Evolutionary conservation across 1,140 invertebrate species (phyloP).

Genomic region (Drosophila seguyi): DNA sequence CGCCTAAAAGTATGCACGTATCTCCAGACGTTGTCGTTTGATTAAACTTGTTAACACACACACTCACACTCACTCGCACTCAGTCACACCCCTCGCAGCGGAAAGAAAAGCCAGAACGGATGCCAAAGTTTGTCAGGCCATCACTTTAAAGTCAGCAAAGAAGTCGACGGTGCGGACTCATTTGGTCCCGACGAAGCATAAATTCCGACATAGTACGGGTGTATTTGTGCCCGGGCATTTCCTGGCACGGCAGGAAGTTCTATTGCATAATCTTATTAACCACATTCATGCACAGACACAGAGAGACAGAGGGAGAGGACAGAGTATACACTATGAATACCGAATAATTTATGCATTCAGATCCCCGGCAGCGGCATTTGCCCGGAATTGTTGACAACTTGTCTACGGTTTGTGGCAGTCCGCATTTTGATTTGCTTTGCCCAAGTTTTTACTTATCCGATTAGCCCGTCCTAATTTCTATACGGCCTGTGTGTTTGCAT

Average conservation of each 20-base stretch:
- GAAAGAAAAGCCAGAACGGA: slow-evolving; percentile 17
- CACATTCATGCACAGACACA: slow-evolving; percentile 10
- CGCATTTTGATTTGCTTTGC: slow-evolving; percentile 59
- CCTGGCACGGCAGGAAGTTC: slow-evolving; percentile 43
- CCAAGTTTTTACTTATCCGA: slow-evolving; percentile 42
- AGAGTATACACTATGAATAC: slow-evolving; percentile 39
- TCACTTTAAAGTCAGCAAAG: slow-evolving; percentile 41
- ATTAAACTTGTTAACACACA: slow-evolving; percentile 79
- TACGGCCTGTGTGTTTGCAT: slow-evolving; percentile 23
- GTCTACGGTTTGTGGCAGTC: slow-evolving; percentile 44
- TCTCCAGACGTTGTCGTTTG: slow-evolving; percentile 76
- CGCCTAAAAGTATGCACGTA: slow-evolving; percentile 73
- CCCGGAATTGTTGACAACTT: slow-evolving; percentile 39
- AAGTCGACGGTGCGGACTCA: slow-evolving; percentile 36
- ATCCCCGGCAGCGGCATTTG: slow-evolving; percentile 27
- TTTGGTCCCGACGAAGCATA: slow-evolving; percentile 34
- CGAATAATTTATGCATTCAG: slow-evolving; percentile 56
- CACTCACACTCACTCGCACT: slow-evolving; percentile 1
- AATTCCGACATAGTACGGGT: slow-evolving; percentile 20
- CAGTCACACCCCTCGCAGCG: no score
- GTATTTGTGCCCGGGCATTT: slow-evolving; percentile 30
- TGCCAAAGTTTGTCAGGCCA: slow-evolving; percentile 31
- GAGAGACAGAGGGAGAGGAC: not conserved
- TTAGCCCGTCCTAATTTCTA: slow-evolving; percentile 44
- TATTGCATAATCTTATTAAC: slow-evolving; percentile 50